Conservation (phyloP, 2,797 vertebrate genomes). For the Etheostoma perlongum region DNA sequence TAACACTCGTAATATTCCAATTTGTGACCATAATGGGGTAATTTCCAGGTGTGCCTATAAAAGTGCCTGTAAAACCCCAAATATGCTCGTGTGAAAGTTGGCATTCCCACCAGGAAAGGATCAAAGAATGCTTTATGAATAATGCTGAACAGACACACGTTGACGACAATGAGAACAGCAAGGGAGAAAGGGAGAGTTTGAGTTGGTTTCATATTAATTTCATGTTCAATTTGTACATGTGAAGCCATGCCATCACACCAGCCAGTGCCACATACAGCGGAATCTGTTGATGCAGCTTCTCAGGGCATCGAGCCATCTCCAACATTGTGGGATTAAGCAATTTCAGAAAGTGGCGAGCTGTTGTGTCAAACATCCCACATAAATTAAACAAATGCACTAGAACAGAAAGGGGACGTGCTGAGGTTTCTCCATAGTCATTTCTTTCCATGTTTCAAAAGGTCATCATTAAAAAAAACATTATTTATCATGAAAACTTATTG, state of each 20-base stretch:
- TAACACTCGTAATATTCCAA: constrained; percentile 60
- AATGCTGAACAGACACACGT: constrained; percentile 50
- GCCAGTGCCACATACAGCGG: constrained; percentile 20
- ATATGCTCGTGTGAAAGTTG: constrained; percentile 50
- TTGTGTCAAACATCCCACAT: constrained; percentile 31
- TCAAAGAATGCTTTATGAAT: constrained; percentile 55
- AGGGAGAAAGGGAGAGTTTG: neutral
- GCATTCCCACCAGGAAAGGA: constrained; percentile 25
- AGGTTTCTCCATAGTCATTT: constrained; percentile 33
- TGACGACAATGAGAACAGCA: constrained; percentile 27
- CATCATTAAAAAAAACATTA: constrained; percentile 67
- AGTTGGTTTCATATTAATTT: constrained; percentile 41
- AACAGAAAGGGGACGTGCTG: constrained; percentile 34
- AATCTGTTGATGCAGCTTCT: constrained; percentile 39
- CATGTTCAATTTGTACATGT: constrained; percentile 15
- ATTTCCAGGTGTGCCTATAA: constrained; percentile 69
- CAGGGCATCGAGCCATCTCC: constrained; percentile 10
- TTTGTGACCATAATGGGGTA: constrained; percentile 59
- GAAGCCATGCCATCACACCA: constrained; percentile 37
- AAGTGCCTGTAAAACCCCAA: constrained; percentile 54
- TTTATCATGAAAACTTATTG: constrained; percentile 73
- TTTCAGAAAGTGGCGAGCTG: constrained; percentile 40
- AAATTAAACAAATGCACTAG: constrained; percentile 38
- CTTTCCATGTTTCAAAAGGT: constrained; percentile 67
- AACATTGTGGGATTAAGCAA: constrained; percentile 21